These are phyloP conservation scores for Pungitius pungitius DNA, from an alignment of 2,113 vertebrate species.

Conservation along the genomic window DNA sequence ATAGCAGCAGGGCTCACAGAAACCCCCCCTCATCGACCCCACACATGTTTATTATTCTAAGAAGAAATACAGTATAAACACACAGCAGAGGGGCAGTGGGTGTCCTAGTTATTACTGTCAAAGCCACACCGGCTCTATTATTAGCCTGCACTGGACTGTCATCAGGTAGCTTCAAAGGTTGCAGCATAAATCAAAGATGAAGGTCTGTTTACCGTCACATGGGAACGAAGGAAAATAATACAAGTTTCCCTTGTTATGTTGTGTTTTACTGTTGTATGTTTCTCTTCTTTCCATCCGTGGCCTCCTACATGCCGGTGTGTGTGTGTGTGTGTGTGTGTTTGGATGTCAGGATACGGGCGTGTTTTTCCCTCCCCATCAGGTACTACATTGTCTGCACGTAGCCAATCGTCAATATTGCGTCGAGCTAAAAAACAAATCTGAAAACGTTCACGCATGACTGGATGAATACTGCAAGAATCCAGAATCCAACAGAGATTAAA, in stretches of 20 bases:
- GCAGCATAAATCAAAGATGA: slow-evolving; percentile 49
- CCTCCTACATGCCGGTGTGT: too few relatives aligned
- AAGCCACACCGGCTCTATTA: slow-evolving; percentile 68
- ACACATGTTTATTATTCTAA: slow-evolving; percentile 66
- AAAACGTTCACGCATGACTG: neutral
- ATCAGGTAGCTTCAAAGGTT: slow-evolving; percentile 69
- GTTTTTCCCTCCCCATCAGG: slow-evolving; percentile 14
- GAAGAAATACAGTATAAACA: slow-evolving; percentile 64
- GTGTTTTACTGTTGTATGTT: slow-evolving; percentile 5
- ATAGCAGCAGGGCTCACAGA: slow-evolving; percentile 26
- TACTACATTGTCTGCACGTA: neutral
- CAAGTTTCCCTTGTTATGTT: slow-evolving; percentile 62
- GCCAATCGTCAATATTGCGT: neutral
- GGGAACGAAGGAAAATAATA: slow-evolving; percentile 52
- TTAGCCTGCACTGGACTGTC: slow-evolving; percentile 66
- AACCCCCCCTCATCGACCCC: slow-evolving; percentile 47
- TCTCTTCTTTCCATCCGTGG: slow-evolving; percentile 41
- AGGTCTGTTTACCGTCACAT: slow-evolving; percentile 39
- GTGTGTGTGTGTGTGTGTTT: slow-evolving; percentile 19
- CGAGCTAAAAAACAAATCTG: neutral
- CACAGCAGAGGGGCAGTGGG: slow-evolving; percentile 49
- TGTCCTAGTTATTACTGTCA: slow-evolving; percentile 74
- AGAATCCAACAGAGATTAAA: neutral
- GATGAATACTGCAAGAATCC: neutral
- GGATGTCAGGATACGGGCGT: slow-evolving; percentile 37